Percentiles rank a stretch among this genome's conserved stretches.
These are phyloP conservation scores for Actenoides lindsayi DNA, from an alignment of 2,113 vertebrate genomes.

Conservation along the genomic window DNA sequence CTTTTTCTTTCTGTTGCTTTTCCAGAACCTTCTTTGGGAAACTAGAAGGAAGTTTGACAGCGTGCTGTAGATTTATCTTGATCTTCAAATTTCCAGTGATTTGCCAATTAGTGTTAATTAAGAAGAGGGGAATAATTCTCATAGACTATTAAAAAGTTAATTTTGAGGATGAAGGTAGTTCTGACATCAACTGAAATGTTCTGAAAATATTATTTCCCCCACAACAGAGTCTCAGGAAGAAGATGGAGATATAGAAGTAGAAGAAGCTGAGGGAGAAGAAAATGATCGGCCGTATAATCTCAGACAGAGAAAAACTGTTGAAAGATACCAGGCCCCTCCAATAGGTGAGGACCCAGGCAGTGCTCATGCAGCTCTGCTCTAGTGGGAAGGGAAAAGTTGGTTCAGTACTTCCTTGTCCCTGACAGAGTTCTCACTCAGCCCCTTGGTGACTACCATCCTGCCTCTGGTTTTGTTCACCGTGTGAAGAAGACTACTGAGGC, in stretches of 20 bases:
- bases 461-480: not conserved
- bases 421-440: not conserved
- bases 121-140: not conserved
- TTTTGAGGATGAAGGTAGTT: not conserved
- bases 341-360: conserved; percentile 81
- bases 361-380: not conserved
- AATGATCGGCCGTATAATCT: conserved; percentile 95
- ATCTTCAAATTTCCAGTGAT: not conserved
- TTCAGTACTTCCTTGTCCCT: not conserved
- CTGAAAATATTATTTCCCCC: not conserved
- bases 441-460: not conserved
- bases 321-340: conserved; percentile 95
- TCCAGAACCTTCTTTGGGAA: not conserved
- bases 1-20: not conserved
- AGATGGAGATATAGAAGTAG: conserved; percentile 95
- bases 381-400: not conserved
- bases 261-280: conserved; percentile 94
- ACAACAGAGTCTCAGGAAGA: conserved; percentile 92
- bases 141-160: not conserved
- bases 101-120: not conserved
- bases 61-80: not conserved
- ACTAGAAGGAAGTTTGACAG: not conserved
- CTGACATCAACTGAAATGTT: not conserved
- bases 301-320: conserved; percentile 96
- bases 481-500: not conserved